Percentiles rank a stretch among this genome's conserved stretches.
Conservation (phyloP, 92 coral and sea anemone species). For the Chrysogorgia sp. region DNA sequence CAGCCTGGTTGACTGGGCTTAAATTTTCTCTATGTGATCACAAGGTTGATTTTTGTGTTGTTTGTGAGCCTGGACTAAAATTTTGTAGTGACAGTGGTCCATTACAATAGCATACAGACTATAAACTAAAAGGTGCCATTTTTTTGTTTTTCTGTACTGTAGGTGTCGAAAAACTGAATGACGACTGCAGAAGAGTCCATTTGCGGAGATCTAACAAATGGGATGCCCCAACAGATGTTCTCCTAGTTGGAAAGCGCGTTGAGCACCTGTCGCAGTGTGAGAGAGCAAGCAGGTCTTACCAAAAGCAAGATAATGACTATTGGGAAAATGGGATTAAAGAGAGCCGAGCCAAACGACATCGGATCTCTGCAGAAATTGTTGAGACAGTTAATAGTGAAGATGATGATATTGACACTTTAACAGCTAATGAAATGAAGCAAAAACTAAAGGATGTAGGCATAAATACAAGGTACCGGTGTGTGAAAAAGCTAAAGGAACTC, state of each 20-base stretch:
- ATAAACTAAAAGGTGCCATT: not conserved
- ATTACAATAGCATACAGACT: no score
- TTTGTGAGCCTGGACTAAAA: no score
- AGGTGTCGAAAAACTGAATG: constrained; percentile 48
- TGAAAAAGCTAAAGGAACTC: no score
- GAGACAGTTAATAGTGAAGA: no score
- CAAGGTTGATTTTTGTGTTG: no score
- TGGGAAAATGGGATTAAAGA: constrained; percentile 28
- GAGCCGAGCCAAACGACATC: constrained; percentile 19
- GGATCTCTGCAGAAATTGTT: constrained; percentile 14
- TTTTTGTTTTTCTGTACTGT: not conserved
- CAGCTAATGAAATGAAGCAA: no score
- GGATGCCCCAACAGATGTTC: constrained; percentile 46
- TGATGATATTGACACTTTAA: no score
- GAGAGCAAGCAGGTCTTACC: constrained; percentile 7
- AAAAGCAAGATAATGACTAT: constrained; percentile 6
- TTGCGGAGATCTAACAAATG: constrained; percentile 32
- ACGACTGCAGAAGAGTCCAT: constrained; percentile 47
- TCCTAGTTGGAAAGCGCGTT: constrained; percentile 25
- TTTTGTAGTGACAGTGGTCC: no score
- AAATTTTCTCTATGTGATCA: no score
- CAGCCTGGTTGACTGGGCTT: no score
- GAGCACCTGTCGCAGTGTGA: constrained; percentile 16
- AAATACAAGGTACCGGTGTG: no score
- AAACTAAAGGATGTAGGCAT: no score